A percentile compares a stretch with the other conserved stretches of the same genome.
Conservation (phyloP, 2,888 invertebrate species). For the Syrphus vitripennis region DNA sequence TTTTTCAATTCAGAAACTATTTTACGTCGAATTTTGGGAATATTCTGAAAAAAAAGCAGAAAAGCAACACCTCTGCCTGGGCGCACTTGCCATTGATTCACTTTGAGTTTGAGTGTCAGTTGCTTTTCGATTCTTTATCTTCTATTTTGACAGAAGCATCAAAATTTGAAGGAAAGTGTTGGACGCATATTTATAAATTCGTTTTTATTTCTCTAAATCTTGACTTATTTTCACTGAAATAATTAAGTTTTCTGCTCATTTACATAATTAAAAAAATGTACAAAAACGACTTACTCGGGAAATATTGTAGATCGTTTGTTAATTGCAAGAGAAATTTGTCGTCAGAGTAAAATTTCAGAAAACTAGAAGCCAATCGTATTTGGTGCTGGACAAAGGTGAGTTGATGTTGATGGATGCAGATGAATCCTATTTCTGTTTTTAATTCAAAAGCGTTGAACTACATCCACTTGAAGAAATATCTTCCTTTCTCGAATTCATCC, state of each 20-base stretch:
- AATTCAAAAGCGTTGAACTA: neutral
- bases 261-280: neutral
- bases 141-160: conserved; percentile 67
- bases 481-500: neutral
- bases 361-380: neutral
- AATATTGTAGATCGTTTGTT: neutral
- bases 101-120: conserved; percentile 54
- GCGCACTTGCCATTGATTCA: conserved; percentile 3
- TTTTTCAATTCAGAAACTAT: neutral
- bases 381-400: neutral
- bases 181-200: conserved; percentile 48
- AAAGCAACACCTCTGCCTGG: conserved; percentile 8
- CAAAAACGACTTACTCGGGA: neutral
- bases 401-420: neutral
- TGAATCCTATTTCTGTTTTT: neutral
- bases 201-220: neutral
- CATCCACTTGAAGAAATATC: neutral
- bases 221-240: neutral
- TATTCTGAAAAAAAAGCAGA: conserved; percentile 22
- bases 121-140: conserved; percentile 64
- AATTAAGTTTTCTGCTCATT: neutral
- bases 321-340: neutral
- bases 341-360: neutral
- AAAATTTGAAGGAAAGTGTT: conserved; percentile 59
- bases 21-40: conserved; percentile 26